Evolutionary conservation across 2,888 invertebrate genomes (phyloP), one percentile per base, ranked within the genome.

Genomic region (Drosophila suboccidentalis): DNA sequence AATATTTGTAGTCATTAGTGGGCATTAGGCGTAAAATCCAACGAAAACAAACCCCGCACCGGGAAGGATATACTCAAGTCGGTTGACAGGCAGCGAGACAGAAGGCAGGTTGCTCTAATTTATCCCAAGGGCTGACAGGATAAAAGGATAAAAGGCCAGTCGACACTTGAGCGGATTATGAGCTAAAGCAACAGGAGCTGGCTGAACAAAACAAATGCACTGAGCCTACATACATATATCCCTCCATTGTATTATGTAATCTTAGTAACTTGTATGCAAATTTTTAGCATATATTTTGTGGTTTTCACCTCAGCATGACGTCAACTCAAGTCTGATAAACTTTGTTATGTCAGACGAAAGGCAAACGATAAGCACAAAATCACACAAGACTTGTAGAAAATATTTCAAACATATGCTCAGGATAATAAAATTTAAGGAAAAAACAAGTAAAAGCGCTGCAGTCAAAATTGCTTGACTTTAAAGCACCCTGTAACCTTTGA

Each of bases 1-100:
- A 89, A 89, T 86, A 89, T 86, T 86, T 89, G 73, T 67, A 62
- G 72, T 86, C 88, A 86, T 86, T 86, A 86, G 74, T 61, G 69
- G 46, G 86, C 63, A 80, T 89, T 85, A 87, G 57, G 64, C 67
- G 46, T 65, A 51, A 62, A 81, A 76, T 72, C 67, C 71, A 62
- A 43, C 49, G 68, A 78, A 69, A 79, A 69, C 67, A 78, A 72
- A 58, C 50, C 41, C 26, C 19, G 39, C 39, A 29, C 10, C 3
- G 19, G 9, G 41, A 19, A 69, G 41, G 22, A 51, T 41, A 77
- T 64, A 61, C 19, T 46, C 3, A 19, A 53, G 38, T 38, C 15
- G 32, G 26, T 19, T 36, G 15, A n/a, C 58, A 49, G 76, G 68
- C 54, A 55, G 19, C 5, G 88, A 83, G 81, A 68, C 53, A 44